Evolutionary conservation across 2,888 invertebrate genomes (phyloP).

Genomic region (Apamea monoglypha): DNA sequence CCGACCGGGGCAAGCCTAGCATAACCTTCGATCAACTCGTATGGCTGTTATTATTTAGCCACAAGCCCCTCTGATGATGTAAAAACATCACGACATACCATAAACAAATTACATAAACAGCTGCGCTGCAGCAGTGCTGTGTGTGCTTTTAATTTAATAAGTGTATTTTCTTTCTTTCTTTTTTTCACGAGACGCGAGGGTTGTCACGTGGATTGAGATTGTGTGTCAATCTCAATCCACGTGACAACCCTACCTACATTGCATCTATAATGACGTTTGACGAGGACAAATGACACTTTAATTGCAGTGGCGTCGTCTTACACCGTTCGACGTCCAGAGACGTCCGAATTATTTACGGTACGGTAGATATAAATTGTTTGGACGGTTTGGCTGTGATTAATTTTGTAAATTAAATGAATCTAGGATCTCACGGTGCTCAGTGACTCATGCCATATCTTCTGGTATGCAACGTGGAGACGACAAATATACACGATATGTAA

Average conservation of each 20-base stretch:
- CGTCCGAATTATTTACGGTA: slow-evolving; percentile 35
- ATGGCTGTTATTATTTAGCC: no score
- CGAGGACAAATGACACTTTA: slow-evolving; percentile 71
- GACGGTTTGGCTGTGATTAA: not conserved
- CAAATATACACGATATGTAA: not conserved
- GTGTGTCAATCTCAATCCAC: not conserved
- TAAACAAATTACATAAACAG: slow-evolving; percentile 15
- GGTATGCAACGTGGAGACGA: not conserved
- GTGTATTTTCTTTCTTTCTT: no score
- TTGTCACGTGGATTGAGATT: no score
- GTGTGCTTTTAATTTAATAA: no score
- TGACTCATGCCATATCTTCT: not conserved
- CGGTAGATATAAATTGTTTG: not conserved
- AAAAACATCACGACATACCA: not conserved
- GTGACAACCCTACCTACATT: slow-evolving; percentile 70
- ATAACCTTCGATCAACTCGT: no score
- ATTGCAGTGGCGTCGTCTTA: slow-evolving; percentile 68
- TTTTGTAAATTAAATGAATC: not conserved
- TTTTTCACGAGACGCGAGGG: no score
- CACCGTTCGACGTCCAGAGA: slow-evolving; percentile 19
- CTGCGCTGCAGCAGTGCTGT: no score
- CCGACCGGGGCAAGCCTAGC: not conserved
- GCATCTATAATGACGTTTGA: slow-evolving; percentile 70
- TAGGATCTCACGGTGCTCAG: no score
- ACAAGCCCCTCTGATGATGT: not conserved